Evolutionary conservation across 30 jellyfish, hydroid and myxozoan species (phyloP).

Genomic region (Pseudorhiza aurosa): DNA sequence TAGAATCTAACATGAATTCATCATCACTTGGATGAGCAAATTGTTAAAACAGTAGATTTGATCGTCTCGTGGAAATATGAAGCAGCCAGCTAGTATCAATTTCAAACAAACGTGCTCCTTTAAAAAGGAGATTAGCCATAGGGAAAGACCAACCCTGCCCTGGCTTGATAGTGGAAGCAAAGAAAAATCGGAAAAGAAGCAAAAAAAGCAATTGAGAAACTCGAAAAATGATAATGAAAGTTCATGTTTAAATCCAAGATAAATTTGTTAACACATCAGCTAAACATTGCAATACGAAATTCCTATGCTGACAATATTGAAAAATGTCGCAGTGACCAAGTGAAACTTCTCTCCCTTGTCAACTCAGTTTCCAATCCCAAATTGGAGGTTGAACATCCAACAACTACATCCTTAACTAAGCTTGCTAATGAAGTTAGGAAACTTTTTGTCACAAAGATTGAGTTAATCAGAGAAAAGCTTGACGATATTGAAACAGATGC

Average conservation of each 20-base stretch:
- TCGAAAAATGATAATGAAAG: background rate
- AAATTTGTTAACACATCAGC: slow-evolving; percentile 21
- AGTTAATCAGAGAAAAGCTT: slow-evolving; percentile 34
- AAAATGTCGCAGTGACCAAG: slow-evolving; percentile 21
- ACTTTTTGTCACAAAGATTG: slow-evolving; percentile 29
- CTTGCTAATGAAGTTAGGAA: slow-evolving; percentile 37
- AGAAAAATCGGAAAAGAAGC: background rate
- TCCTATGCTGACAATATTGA: slow-evolving; percentile 29
- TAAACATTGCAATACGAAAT: slow-evolving; percentile 21
- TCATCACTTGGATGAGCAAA: slow-evolving; percentile 36
- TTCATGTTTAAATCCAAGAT: background rate
- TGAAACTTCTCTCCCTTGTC: slow-evolving; percentile 24
- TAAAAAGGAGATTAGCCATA: background rate
- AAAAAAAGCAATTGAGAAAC: background rate
- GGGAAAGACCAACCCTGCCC: background rate
- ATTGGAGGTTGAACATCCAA: slow-evolving; percentile 3
- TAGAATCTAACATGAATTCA: slow-evolving; percentile 17
- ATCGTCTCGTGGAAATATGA: slow-evolving; percentile 17
- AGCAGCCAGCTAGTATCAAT: slow-evolving; percentile 20
- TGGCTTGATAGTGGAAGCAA: background rate
- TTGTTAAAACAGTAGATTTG: background rate
- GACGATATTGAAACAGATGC: slow-evolving; percentile 5
- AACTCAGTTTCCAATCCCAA: slow-evolving; percentile 8
- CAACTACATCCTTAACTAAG: slow-evolving; percentile 16
- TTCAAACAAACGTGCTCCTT: no score